phyloP scores from a whole-genome alignment of 2,113 vertebrate species.

The Ahaetulla prasina region DNA sequence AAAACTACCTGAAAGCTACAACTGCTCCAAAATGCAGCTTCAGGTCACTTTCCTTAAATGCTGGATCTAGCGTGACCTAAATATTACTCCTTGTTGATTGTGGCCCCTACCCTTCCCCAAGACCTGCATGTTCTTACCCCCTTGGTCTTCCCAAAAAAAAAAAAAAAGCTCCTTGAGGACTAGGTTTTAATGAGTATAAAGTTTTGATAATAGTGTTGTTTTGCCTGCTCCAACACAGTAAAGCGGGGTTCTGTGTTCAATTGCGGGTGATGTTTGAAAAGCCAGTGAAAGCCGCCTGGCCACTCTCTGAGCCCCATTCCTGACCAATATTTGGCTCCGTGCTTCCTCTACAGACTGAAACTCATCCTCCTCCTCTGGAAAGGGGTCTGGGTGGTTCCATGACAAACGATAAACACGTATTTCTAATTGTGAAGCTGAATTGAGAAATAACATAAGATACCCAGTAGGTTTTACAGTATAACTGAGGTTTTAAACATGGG shows the following conservation, averaged over 20 bases:
- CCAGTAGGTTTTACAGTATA: not conserved
- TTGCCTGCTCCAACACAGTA: not conserved
- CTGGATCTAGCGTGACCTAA: not conserved
- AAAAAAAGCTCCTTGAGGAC: not conserved
- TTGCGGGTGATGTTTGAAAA: not conserved
- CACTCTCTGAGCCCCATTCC: not conserved
- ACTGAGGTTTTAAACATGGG: not conserved
- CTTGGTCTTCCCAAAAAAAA: too few relatives aligned
- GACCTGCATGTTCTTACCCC: not conserved
- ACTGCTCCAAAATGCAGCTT: not conserved
- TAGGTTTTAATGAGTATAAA: not conserved
- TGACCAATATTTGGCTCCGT: not conserved
- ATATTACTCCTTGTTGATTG: not conserved
- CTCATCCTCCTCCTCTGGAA: not conserved
- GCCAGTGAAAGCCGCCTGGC: not conserved
- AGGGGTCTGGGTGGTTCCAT: too few relatives aligned
- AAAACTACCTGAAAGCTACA: not conserved
- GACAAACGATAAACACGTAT: not conserved
- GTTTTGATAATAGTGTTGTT: not conserved
- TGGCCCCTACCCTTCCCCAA: not conserved
- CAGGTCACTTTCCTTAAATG: not conserved
- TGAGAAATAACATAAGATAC: not conserved
- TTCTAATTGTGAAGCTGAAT: not conserved
- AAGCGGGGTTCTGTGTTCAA: not conserved
- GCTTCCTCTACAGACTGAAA: not conserved